Conservation (phyloP, 2,797 vertebrate species). For the Myotis pilosus region DNA sequence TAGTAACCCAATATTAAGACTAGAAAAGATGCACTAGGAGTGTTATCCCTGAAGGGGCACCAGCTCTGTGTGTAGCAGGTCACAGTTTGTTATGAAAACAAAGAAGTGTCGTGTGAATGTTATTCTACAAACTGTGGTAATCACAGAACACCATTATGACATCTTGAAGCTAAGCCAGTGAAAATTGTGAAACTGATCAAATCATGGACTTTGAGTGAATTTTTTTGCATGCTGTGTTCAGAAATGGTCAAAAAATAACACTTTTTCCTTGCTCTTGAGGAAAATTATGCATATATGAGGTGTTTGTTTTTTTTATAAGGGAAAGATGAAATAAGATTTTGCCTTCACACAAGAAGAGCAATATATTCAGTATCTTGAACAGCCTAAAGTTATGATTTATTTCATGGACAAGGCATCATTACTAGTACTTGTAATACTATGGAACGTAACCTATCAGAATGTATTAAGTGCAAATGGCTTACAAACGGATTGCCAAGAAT, state of each 20-base stretch:
- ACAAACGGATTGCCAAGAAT: constrained; percentile 31
- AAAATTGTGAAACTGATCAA: neutral
- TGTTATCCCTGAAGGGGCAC: neutral
- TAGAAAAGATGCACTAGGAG: neutral
- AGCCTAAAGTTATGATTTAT: constrained; percentile 53
- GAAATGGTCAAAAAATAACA: neutral
- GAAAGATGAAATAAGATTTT: constrained; percentile 3
- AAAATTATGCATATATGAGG: neutral
- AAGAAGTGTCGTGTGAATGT: neutral
- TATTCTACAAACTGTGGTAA: neutral
- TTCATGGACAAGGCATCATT: constrained; percentile 43
- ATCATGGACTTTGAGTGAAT: neutral
- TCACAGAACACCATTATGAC: neutral
- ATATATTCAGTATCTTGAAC: neutral
- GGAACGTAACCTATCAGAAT: constrained; percentile 26
- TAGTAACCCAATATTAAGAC: neutral
- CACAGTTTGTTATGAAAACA: neutral
- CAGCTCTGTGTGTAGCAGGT: neutral
- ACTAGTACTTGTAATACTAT: constrained; percentile 38
- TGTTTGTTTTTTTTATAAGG: neutral
- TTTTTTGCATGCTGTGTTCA: neutral
- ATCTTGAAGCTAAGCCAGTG: neutral
- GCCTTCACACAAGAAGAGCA: neutral
- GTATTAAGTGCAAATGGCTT: constrained; percentile 50
- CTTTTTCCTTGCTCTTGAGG: neutral